Evolutionary conservation across 1,140 invertebrate species (phyloP), one percentile per base, ranked within the genome.

Genomic region (Homarus americanus): DNA sequence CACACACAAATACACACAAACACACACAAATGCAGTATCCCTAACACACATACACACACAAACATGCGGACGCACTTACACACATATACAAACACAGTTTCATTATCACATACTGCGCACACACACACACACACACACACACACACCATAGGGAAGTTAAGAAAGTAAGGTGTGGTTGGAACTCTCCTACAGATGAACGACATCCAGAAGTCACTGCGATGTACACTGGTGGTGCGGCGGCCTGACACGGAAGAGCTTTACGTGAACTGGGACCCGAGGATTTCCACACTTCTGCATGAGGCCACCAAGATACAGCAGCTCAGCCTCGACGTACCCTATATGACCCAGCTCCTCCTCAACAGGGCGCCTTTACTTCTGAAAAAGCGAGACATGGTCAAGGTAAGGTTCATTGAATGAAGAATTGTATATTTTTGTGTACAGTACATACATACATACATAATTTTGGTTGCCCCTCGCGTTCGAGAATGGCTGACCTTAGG

Each of bases 231-330:
- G 10, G 92, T 92, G 12, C 49, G 87, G 44, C 84, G 91, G 17
- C 92, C 92, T 0, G 83, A 92, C 66, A 91, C 89, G 0, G 85
- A 91, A n/a, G 92, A 92, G n/a, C 86, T 92, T 10, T 92, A 91
- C 69, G 92, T 92, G 12, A 92, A 92, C 82, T 92, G 92, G 92
- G 92, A 92, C 75, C 90, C 92, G 0, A 75, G 90, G 40, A 92
- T 92, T 38, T 89, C 89, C n/a, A 88, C 90, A 3, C 82, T 92
- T 32, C 86, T 91, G 53, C 89, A 91, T 15, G 92, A 92, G 82
- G 92, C 92, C 24, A 89, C 89, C 69, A 88, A 87, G 58, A 91
- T 92, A n/a, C 92, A 92, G 72, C 83, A 92, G 40, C 86, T 92
- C 86, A 90, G 92, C 24, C 85, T 92, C 44, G 89, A 92, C 15